Conservation (phyloP, 1,140 invertebrate genomes). For the Vollenhovia emeryi region DNA sequence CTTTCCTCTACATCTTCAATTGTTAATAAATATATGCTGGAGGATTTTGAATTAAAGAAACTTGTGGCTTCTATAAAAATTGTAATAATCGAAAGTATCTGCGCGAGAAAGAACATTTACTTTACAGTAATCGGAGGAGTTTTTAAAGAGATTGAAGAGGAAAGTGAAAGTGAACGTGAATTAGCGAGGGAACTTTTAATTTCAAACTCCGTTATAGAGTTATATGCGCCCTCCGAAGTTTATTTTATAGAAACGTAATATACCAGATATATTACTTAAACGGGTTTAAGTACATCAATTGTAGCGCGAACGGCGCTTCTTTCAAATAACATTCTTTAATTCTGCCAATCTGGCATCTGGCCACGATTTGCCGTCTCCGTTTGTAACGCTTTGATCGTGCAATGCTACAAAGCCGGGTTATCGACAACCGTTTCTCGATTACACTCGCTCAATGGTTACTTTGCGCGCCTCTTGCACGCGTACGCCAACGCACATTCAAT, state of each 20-base stretch:
- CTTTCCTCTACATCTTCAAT: too few relatives aligned
- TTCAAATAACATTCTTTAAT: neutral
- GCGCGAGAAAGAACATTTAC: neutral
- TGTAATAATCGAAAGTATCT: neutral
- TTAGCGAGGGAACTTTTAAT: neutral
- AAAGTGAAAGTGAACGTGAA: neutral
- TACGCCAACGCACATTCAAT: slow-evolving; percentile 10
- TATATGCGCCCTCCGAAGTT: neutral
- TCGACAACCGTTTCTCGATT: slow-evolving; percentile 6
- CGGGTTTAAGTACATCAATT: neutral
- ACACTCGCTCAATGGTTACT: neutral
- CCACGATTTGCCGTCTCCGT: neutral
- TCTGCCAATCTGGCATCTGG: neutral
- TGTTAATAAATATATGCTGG: neutral
- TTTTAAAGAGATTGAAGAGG: neutral
- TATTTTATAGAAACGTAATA: neutral
- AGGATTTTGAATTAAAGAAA: neutral
- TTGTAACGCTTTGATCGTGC: neutral
- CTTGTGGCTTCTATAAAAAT: neutral
- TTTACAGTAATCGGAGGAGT: neutral
- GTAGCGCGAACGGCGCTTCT: neutral
- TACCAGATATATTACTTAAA: neutral
- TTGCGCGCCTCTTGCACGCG: neutral
- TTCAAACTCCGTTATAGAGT: neutral
- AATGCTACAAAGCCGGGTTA: neutral